Conservation (phyloP, 2,888 invertebrate species). For the Apamea crenata region DNA sequence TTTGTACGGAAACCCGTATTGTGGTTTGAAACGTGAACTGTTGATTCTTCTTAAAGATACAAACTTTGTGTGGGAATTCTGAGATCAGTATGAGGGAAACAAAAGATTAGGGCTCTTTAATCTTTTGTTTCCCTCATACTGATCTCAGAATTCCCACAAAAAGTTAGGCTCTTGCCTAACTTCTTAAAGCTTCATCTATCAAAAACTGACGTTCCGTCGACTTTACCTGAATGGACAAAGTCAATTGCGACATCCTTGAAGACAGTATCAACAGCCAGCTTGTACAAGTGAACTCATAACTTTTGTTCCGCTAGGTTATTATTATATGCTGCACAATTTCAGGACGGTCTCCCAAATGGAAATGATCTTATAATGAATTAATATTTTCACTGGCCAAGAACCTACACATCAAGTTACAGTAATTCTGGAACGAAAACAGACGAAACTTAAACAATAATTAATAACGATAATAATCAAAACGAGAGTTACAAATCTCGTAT, state of each 20-base stretch:
- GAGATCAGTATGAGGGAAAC: neutral
- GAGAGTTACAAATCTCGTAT: no score
- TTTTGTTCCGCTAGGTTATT: neutral
- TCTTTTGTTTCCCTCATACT: no score
- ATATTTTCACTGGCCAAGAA: neutral
- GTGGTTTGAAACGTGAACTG: neutral
- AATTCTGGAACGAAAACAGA: constrained; percentile 29
- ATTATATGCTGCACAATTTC: neutral
- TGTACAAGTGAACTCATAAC: neutral
- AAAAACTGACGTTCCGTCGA: neutral
- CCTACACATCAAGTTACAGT: neutral
- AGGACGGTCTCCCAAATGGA: neutral
- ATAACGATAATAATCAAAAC: constrained; percentile 27
- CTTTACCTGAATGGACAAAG: neutral
- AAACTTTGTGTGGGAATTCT: neutral
- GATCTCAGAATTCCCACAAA: no score
- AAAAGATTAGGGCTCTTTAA: neutral
- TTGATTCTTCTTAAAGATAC: neutral
- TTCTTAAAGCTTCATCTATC: neutral
- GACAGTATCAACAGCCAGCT: neutral
- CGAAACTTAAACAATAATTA: constrained; percentile 47
- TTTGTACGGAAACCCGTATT: neutral
- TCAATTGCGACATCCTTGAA: neutral
- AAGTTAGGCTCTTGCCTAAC: no score
- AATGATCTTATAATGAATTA: neutral